A percentile compares a stretch with the other conserved stretches of the same genome.
These are phyloP conservation scores for Oncorhynchus nerka DNA, from an alignment of 2,113 vertebrate species.

Conservation along the genomic window DNA sequence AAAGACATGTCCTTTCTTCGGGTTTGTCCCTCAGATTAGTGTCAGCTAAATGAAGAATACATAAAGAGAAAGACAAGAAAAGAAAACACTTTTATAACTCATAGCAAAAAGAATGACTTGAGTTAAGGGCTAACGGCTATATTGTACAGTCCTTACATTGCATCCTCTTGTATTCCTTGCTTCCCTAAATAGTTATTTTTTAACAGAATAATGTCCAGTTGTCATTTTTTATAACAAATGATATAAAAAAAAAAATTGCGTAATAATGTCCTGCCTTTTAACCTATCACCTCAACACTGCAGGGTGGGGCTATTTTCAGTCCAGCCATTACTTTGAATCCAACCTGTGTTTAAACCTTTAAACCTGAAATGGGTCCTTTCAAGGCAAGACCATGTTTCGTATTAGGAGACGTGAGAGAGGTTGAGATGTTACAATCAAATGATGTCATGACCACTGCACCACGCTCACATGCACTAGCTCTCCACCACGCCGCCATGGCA, in stretches of 20 bases:
- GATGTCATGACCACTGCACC: neutral
- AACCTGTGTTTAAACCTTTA: neutral
- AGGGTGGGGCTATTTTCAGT: neutral
- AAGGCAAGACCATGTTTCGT: neutral
- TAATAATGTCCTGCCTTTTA: neutral
- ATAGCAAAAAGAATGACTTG: neutral
- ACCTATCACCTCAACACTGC: neutral
- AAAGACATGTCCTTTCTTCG: neutral
- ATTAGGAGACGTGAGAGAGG: neutral
- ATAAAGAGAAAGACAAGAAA: neutral
- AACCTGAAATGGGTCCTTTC: neutral
- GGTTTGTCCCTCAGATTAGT: neutral
- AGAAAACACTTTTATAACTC: neutral
- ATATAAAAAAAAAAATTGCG: neutral
- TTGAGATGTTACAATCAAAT: neutral
- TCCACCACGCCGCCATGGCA: neutral
- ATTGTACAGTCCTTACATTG: no score
- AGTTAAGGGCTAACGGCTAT: neutral
- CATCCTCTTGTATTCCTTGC: neutral
- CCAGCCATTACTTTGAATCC: neutral
- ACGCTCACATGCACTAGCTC: neutral
- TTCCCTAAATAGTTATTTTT: neutral
- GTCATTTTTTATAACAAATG: no score
- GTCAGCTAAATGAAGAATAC: neutral
- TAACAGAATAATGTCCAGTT: neutral